Conservation (phyloP, 2,797 vertebrate species). For the Malacoctenus gilli region DNA sequence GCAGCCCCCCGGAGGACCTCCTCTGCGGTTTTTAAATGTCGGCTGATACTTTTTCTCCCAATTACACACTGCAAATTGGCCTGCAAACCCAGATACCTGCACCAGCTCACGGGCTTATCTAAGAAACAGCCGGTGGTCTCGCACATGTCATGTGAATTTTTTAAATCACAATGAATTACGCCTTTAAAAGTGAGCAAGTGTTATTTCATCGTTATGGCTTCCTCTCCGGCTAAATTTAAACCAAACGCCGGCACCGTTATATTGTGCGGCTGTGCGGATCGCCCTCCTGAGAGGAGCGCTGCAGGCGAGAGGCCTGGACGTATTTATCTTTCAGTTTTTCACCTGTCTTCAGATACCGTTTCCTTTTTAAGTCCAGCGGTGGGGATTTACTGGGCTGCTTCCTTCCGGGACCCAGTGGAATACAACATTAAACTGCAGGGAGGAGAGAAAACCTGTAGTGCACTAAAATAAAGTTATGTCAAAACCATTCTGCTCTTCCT, state of each 20-base stretch:
- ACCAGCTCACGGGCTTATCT: conserved; percentile 35
- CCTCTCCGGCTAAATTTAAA: conserved; percentile 77
- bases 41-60: conserved; percentile 47
- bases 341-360: conserved; percentile 95
- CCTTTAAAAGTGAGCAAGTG: conserved; percentile 57
- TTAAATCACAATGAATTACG: conserved; percentile 58
- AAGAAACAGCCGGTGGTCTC: conserved; percentile 54
- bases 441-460: conserved; percentile 87
- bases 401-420: conserved; percentile 89
- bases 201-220: conserved; percentile 72
- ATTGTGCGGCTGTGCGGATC: conserved; percentile 63
- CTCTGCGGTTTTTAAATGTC: conserved; percentile 52
- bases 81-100: conserved; percentile 43
- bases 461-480: conserved; percentile 95
- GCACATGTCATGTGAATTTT: conserved; percentile 46
- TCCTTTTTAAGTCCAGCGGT: conserved; percentile 88
- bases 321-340: conserved; percentile 85
- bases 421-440: conserved; percentile 93
- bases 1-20: conserved; percentile 44
- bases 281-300: conserved; percentile 60
- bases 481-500: conserved; percentile 97
- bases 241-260: conserved; percentile 61
- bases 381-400: conserved; percentile 92
- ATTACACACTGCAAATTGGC: conserved; percentile 48
- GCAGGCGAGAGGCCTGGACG: conserved; percentile 56